Percentiles rank a stretch among this genome's conserved stretches.
Conservation (phyloP, 1,140 invertebrate species). For the Atopsyche davidsoni region DNA sequence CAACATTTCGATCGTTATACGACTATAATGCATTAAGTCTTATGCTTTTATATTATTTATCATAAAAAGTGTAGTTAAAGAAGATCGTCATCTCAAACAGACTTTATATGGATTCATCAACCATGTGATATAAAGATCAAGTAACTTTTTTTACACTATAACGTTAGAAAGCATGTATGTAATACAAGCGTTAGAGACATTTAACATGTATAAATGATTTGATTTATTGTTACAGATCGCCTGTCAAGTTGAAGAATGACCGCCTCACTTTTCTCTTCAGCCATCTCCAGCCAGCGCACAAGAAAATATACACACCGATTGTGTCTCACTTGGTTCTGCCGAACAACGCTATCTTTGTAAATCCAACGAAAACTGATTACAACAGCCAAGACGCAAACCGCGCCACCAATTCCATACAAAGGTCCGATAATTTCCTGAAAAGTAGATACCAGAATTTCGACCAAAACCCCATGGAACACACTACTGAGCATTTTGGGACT, state of each 20-base stretch:
- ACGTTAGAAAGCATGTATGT: too few species aligned
- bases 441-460: background rate
- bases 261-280: background rate
- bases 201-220: slow-evolving; percentile 22
- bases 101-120: too few species aligned
- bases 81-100: too few species aligned
- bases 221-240: slow-evolving; percentile 16
- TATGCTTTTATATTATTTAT: too few species aligned
- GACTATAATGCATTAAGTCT: too few species aligned
- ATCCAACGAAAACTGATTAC: slow-evolving; percentile 5
- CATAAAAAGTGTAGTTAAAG: too few species aligned
- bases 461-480: background rate
- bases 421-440: background rate
- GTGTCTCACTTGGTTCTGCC: slow-evolving; percentile 33
- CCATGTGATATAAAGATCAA: too few species aligned
- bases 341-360: slow-evolving; percentile 21
- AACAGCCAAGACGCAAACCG: background rate
- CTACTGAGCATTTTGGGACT: background rate
- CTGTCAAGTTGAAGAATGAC: slow-evolving; percentile 2
- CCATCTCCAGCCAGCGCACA: slow-evolving; percentile 5
- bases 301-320: slow-evolving; percentile 33
- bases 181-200: slow-evolving; percentile 28
- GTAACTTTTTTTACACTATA: too few species aligned
- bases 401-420: background rate
- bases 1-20: too few species aligned